Conservation (phyloP, 1,140 invertebrate species). For the Drosophila lini region DNA sequence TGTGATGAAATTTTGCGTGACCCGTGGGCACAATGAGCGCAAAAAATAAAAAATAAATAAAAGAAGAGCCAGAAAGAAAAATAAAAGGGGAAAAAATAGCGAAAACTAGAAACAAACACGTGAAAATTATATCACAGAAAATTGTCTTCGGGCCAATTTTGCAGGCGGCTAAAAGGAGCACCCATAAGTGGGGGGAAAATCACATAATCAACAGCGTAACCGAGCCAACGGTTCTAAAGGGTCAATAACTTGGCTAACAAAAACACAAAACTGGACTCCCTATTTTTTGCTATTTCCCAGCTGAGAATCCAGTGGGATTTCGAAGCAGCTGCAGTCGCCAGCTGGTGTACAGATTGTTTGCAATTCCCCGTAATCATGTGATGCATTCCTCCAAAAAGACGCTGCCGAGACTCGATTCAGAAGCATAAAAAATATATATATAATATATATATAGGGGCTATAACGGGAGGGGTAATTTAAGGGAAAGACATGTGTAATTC, state of each 20-base stretch:
- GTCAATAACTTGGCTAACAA: conserved; percentile 68
- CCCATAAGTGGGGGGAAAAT: conserved; percentile 9
- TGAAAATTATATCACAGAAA: conserved; percentile 63
- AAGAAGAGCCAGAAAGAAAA: conserved; percentile 21
- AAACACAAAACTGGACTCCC: conserved; percentile 1
- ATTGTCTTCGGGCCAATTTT: conserved; percentile 42
- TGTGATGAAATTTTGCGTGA: conserved; percentile 83
- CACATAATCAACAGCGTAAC: conserved; percentile 38
- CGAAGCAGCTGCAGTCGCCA: conserved; percentile 37
- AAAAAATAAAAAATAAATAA: conserved; percentile 43
- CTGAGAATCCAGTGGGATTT: conserved; percentile 2
- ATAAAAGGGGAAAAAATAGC: conserved; percentile 30
- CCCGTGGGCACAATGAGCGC: conserved; percentile 57
- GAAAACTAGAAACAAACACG: conserved; percentile 50
- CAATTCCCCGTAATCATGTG: conserved; percentile 40
- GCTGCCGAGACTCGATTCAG: conserved; percentile 33
- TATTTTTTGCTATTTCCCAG: background rate
- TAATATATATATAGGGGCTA: background rate
- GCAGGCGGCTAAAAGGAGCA: conserved; percentile 13
- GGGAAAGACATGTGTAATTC: conserved; percentile 44
- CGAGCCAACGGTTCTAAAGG: conserved; percentile 59
- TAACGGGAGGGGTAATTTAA: background rate
- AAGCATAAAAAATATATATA: background rate
- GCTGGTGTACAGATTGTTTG: conserved; percentile 25
- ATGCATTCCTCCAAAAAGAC: conserved; percentile 32